phyloP scores from a whole-genome alignment of 2,113 vertebrate genomes.

The Notechis scutatus region DNA sequence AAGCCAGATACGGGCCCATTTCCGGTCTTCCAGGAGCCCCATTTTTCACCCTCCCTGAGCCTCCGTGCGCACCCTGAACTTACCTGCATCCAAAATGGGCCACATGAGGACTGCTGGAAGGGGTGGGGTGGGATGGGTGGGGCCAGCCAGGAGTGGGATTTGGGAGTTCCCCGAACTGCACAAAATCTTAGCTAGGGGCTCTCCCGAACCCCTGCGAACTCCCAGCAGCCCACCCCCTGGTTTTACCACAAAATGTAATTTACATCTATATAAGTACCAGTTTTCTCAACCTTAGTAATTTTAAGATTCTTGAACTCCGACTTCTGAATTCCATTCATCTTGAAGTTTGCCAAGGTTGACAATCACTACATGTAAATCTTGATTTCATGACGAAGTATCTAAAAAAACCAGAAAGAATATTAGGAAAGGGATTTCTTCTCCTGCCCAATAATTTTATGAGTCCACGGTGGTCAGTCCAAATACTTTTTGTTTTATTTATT shows the following conservation, averaged over 20 bases:
- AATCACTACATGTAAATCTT: not conserved
- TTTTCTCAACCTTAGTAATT: not conserved
- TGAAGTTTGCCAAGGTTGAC: not conserved
- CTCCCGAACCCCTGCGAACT: too few relatives aligned
- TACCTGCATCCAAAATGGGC: too few relatives aligned
- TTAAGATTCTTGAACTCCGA: not conserved
- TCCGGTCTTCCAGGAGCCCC: too few relatives aligned
- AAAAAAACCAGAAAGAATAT: conserved; percentile 52
- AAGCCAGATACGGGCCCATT: too few relatives aligned
- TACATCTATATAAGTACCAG: not conserved
- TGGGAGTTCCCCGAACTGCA: too few relatives aligned
- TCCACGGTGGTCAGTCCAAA: accelerated
- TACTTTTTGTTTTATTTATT: not conserved
- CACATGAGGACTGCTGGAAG: too few relatives aligned
- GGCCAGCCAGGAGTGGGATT: too few relatives aligned
- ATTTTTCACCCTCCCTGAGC: too few relatives aligned
- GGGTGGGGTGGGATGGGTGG: too few relatives aligned
- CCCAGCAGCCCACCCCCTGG: too few relatives aligned
- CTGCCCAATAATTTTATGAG: not conserved
- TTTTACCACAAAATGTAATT: conserved; percentile 32
- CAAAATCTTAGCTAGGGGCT: too few relatives aligned
- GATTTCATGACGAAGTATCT: conserved; percentile 46
- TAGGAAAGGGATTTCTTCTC: conserved; percentile 11
- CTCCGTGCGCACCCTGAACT: too few relatives aligned
- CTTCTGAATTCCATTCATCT: not conserved